Evolutionary conservation across 2,888 invertebrate species (phyloP).

Genomic region (Diogma glabrata): DNA sequence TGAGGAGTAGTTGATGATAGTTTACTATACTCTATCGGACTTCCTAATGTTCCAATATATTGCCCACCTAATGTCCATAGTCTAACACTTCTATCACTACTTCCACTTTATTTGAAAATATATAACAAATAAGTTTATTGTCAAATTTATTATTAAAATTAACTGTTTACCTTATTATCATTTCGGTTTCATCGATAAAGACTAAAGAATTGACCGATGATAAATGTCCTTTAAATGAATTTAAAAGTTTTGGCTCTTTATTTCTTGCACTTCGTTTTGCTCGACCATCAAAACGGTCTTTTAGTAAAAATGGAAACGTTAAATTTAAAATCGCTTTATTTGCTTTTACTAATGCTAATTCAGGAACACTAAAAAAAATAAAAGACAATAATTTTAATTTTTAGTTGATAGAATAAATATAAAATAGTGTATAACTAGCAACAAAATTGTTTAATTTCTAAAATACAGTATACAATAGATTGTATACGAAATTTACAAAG

Average conservation of each 20-base stretch:
- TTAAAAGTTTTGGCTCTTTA: constrained; percentile 55
- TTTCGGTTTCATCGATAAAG: constrained; percentile 51
- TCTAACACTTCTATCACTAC: constrained; percentile 59
- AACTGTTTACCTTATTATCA: too few relatives aligned
- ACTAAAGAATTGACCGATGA: constrained; percentile 53
- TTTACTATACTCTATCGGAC: constrained; percentile 50
- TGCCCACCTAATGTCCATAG: constrained; percentile 63
- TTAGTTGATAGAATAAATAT: too few relatives aligned
- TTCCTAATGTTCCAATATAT: constrained; percentile 63
- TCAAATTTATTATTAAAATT: too few relatives aligned
- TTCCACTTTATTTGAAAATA: too few relatives aligned
- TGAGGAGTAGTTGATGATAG: constrained; percentile 35
- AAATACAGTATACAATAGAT: too few relatives aligned
- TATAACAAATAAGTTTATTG: too few relatives aligned
- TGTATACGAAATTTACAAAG: too few relatives aligned
- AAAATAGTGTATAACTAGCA: too few relatives aligned
- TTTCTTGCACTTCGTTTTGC: constrained; percentile 50
- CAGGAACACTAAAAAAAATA: constrained; percentile 27
- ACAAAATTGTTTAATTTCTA: too few relatives aligned
- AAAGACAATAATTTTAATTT: neutral
- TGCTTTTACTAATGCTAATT: constrained; percentile 33
- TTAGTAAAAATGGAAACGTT: constrained; percentile 62
- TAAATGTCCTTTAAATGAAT: constrained; percentile 59
- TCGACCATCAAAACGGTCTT: constrained; percentile 51
- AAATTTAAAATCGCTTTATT: constrained; percentile 51